phyloP scores from a whole-genome alignment of 2,888 invertebrate genomes.

The Drosophila atripex region DNA sequence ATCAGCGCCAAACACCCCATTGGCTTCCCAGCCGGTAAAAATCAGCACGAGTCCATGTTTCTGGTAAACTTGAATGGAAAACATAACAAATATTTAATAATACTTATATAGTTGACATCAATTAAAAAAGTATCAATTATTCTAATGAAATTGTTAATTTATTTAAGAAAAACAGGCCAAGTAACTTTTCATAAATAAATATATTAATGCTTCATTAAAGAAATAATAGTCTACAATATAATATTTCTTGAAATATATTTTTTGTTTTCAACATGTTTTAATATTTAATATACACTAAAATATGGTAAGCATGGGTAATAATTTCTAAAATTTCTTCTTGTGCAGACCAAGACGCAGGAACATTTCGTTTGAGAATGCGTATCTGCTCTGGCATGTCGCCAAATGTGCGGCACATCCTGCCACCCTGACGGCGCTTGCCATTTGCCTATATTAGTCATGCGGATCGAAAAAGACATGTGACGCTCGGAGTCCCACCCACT shows the following conservation, averaged over 20 bases:
- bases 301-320: too few species aligned
- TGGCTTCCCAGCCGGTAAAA: conserved; percentile 26
- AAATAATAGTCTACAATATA: too few species aligned
- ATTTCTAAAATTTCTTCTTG: not conserved
- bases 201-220: too few species aligned
- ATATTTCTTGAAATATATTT: too few species aligned
- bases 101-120: too few species aligned
- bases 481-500: conserved; percentile 47
- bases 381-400: conserved; percentile 70
- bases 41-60: conserved; percentile 6
- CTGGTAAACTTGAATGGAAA: not conserved
- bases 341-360: not conserved
- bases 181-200: too few species aligned
- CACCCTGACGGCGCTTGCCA: conserved; percentile 48
- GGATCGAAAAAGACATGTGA: conserved; percentile 77
- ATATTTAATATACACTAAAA: too few species aligned
- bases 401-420: conserved; percentile 66
- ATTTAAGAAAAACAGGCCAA: too few species aligned
- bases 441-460: conserved; percentile 78
- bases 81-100: not conserved
- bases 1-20: conserved; percentile 44
- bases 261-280: too few species aligned
- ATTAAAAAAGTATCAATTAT: too few species aligned
- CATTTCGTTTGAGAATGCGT: conserved; percentile 32
- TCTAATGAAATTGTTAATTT: too few species aligned